phyloP scores from a whole-genome alignment of 2,113 vertebrate genomes.

The Dicrurus megarhynchus region DNA sequence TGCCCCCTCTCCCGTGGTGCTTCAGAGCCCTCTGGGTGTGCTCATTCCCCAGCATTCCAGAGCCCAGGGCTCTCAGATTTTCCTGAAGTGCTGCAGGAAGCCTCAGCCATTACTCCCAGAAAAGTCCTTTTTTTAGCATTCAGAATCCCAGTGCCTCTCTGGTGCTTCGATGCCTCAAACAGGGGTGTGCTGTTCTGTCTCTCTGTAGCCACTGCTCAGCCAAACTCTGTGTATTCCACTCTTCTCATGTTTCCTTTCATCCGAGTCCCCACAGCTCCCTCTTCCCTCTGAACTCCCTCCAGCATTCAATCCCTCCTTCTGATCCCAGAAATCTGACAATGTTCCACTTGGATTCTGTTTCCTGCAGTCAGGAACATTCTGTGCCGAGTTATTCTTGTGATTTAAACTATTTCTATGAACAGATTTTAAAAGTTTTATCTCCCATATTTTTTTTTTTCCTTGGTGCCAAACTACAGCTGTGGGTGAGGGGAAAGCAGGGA shows the following conservation, averaged over 20 bases:
- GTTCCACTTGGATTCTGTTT: neutral
- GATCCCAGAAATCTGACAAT: slow-evolving; percentile 10
- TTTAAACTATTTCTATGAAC: neutral
- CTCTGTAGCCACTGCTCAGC: neutral
- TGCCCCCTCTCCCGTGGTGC: neutral
- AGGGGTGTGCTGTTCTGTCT: neutral
- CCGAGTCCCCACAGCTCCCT: neutral
- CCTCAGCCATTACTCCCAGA: neutral
- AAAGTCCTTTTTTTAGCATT: neutral
- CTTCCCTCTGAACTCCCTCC: neutral
- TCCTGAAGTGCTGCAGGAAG: neutral
- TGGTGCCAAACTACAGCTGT: neutral
- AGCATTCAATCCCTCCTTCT: neutral
- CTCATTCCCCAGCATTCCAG: neutral
- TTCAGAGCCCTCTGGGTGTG: neutral
- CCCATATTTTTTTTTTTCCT: neutral
- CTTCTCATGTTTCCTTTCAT: neutral
- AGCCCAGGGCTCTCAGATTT: neutral
- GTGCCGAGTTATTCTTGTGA: neutral
- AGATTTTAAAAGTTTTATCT: neutral
- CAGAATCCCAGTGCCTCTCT: neutral
- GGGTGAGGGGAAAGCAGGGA: neutral
- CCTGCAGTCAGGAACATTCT: slow-evolving; percentile 22
- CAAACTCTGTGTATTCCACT: neutral
- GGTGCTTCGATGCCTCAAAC: neutral